Evolutionary conservation across 2,888 invertebrate genomes (phyloP), one percentile per base, ranked within the genome.

Genomic region (Protonemura montana): DNA sequence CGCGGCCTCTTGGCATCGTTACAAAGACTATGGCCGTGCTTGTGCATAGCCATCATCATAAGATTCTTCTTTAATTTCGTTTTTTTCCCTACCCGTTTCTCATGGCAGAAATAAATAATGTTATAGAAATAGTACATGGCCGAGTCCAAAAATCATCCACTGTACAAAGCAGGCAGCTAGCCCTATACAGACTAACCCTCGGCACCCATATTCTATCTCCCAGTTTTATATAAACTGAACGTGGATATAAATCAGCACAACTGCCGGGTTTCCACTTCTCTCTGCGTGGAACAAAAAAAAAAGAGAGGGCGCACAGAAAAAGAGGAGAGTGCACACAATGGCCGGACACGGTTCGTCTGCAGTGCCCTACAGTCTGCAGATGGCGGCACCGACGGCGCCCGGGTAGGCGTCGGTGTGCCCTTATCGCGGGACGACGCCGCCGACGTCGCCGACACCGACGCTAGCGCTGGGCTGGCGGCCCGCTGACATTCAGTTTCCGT

Each of bases 241-340:
- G 84, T 59, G 59, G 59, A 76, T 5, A 84, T 84, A 84, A 84
- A 84, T 84, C 84, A 84, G 59, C 30, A 76, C 84, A 84, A 84
- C 59, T 84, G 84, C 84, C 84, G 84, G 84, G 84, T 27, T 26
- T 84, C 59, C 84, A 84, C 84, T 84, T 76, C 26, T 84, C 81
- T 81, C 29, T 81, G 29, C 30, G 59, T 59, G 59, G 3, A 6
- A 29, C 29, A 30, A 5, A 76, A 41, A 41, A 10, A 27, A 84
- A 84, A 83, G 59, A 42, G 13, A 7, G 41, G 16, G 59, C 59
- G 21, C 59, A 59, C 6, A 59, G 59, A 21, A 59, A 59, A 59
- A 59, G 21, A 59, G 59, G 21, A 2, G 59, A 59, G 59, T 59
- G 59, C 59, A 59, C 1, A 29, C 59, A 42, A 26, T 26, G 41